These are phyloP conservation scores for Etheostoma nigrum DNA, from an alignment of 2,797 vertebrate genomes.

Conservation along the genomic window DNA sequence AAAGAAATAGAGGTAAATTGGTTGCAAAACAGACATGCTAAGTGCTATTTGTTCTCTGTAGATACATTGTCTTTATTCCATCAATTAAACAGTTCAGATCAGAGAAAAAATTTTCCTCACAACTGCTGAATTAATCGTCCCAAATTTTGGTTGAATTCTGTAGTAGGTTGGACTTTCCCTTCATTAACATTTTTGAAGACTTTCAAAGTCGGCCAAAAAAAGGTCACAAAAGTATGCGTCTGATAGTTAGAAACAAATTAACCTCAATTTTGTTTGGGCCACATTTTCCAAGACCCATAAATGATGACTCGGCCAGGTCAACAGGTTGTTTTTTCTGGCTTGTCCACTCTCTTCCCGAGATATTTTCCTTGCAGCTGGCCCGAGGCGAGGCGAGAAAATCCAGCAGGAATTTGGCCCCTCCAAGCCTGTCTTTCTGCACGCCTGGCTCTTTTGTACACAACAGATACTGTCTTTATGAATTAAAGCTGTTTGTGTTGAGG, in stretches of 20 bases:
- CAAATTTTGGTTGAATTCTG: constrained; percentile 11
- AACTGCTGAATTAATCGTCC: not conserved
- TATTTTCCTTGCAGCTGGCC: constrained; percentile 84
- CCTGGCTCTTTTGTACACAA: constrained; percentile 80
- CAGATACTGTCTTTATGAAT: constrained; percentile 85
- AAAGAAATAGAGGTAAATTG: not conserved
- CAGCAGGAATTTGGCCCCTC: constrained; percentile 83
- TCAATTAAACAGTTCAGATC: not conserved
- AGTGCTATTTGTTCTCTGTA: not conserved
- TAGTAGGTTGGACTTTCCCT: constrained; percentile 33
- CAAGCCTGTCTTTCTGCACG: constrained; percentile 78
- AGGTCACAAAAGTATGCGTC: constrained; percentile 56
- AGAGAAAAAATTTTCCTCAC: constrained; percentile 4
- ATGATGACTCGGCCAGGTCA: constrained; percentile 81
- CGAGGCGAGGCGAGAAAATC: constrained; percentile 82
- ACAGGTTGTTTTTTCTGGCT: constrained; percentile 83
- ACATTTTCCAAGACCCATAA: constrained; percentile 76
- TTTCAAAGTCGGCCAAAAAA: constrained; percentile 40
- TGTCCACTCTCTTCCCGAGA: constrained; percentile 76
- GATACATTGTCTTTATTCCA: constrained; percentile 5
- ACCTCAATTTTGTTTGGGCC: constrained; percentile 72
- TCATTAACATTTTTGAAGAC: constrained; percentile 24
- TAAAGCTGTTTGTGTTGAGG: constrained; percentile 82
- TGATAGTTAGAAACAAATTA: constrained; percentile 65
- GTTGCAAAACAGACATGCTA: not conserved